Evolutionary conservation across 2,797 vertebrate species (phyloP), one percentile per base, ranked within the genome.

Genomic region (Coilia nasus): DNA sequence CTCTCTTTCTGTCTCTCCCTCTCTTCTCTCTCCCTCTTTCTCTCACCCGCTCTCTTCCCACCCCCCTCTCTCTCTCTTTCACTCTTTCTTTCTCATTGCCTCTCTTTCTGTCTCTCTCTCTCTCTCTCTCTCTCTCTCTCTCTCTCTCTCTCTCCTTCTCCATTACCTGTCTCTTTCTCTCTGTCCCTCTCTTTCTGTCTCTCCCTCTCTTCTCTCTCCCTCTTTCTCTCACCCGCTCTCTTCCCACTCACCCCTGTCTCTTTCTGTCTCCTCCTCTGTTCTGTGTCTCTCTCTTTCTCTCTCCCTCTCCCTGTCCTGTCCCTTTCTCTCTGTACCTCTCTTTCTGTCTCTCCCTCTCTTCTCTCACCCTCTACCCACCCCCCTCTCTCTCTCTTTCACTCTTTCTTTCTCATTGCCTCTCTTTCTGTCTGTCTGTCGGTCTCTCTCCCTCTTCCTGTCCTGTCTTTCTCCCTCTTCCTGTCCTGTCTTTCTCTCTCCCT

Each of bases 1-100:
- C 4, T 54, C 84, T 78, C 89, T 87, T 86, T 86, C 25, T 91
- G 85, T 91, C 71, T 75, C 47, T 56, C 56, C 31, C n/a, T 54
- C 71, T 85, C 82, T 6, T 19, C 85, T 85, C 81, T 54, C 28
- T 85, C 50, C 9, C 50, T 54, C 7, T 54, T 14, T 9, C 50
- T 54, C 50, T 9, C 50, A 4, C 46, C 10, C 46, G 3, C 46
- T 47, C 46, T 47, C 46, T 47, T 10, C 81, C 44, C 46, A 59
- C n/a, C n/a, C n/a, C n/a, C n/a, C n/a, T 56, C 82, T 86, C 12
- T 81, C 83, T 86, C 56, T 88, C 84, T 89, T 85, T 78, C 83
- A 84, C 50, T 54, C 7, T 1, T 54, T 47, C 46, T 47, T 10
- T 47, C 46, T 47, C 46, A 4, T 10, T 47, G 4, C 10, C 46